Base-by-base conservation (phyloP, 2,113 vertebrate species). In the Paramisgurnus dabryanus region DNA sequence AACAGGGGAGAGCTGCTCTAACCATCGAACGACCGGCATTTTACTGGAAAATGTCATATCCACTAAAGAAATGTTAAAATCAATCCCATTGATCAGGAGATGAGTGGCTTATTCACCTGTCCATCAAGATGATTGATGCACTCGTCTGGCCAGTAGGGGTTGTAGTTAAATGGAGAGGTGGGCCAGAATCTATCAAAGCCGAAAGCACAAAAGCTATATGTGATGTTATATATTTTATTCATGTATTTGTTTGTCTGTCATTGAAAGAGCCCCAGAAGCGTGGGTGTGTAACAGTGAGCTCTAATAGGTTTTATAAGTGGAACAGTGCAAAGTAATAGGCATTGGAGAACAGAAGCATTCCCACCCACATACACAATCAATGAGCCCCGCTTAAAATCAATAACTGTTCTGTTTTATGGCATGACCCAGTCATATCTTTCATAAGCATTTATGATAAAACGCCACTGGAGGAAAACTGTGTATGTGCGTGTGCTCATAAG, bases 91-190 rank as follows among this genome's bases (percentile, higher is more conserved):
- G 89, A 92, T 84, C 67, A 12, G 79, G 57, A 47, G 69, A 81
- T 41, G 78, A 87, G 83, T 70, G 71, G 83, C 86, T 66, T 66
- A 86, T 66, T 75, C 83, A 69, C 83, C 83, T 71, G 88, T 84
- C 88, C 72, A 22, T 89, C 84, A 82, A 1, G 13, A 1, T 89
- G 90, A 91, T 81, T 81, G 91, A 91, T 90, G 87, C 80, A 89
- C 79, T 89, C 86, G 79, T 87, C 83, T 68, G n/a, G 22, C 85
- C 85, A 83, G 80, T 87, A 76, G 80, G 45, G 17, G 50, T 17
- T 65, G 83, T 83, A 79, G 85, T 82, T 77, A 70, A 18, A 49
- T 79, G 47, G 82, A 79, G 85, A 63, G 50, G 1, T 53, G 43
- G 22, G 12, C 18, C 11, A 11, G 4, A 5, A 45, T 45, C 6